Evolutionary conservation across 2,113 vertebrate species (phyloP), one percentile per base, ranked within the genome.

Genomic region (Urocitellus parryii): DNA sequence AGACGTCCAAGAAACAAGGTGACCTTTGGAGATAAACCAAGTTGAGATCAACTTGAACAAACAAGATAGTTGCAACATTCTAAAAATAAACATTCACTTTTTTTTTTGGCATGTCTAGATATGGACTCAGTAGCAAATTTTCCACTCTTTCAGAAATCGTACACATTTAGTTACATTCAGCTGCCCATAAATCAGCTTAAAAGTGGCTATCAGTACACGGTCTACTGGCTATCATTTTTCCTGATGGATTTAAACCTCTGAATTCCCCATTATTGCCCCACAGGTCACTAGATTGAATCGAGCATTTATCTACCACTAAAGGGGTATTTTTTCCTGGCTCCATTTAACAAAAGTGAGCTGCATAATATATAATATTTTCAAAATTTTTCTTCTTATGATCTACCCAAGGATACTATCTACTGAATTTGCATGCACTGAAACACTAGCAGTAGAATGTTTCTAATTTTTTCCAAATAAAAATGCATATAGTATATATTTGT

Each of bases 151-250:
- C 48, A 73, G 72, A 87, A 27, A 81, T 32, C 51, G 37, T 79
- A 56, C 51, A 79, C 78, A 92, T 56, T 97, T 81, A 92, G 63
- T 74, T 96, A 91, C 45, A 89, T 72, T 90, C 70, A 13, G 25
- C 63, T 94, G 86, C 34, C 42, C 58, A 94, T 97, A 97, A 96
- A 87, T 96, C 94, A 97, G 74, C 86, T 95, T 95, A 97, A 96
- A 32, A 73, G 79, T 63, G 70, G 65, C 51, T 73, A 91, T 96
- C 91, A 87, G n/a, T 94, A 83, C 91, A 95, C 45, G 94, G 95
- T 94, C 91, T 95, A 45, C 25, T 90, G 93, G 48, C 63, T 91
- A 93, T 77, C 91, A 83, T 97, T 97, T 96, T 51, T 91, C 76
- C 68, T 94, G 93, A 96, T 81, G 67, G 65, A 95, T 97, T 95